phyloP scores from a whole-genome alignment of 2,797 vertebrate genomes.

The Enteromius thamalakanensis region DNA sequence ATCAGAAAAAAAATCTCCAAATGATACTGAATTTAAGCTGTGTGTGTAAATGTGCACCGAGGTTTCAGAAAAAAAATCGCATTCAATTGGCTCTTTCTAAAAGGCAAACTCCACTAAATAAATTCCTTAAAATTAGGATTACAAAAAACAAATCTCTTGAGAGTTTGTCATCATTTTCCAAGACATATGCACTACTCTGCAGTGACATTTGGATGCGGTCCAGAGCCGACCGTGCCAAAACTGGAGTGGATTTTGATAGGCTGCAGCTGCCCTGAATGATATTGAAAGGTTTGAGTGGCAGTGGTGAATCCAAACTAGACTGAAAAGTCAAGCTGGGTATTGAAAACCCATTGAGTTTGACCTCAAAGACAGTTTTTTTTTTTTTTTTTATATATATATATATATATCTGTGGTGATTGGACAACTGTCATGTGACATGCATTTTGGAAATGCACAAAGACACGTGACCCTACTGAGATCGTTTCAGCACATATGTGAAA shows the following conservation, averaged over 20 bases:
- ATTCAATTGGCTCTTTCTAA: not conserved
- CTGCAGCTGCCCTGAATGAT: conserved; percentile 37
- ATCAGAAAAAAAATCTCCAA: not conserved
- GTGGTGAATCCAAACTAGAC: conserved; percentile 7
- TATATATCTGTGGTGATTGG: not conserved
- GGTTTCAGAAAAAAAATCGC: not conserved
- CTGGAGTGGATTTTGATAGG: conserved; percentile 31
- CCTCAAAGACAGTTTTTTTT: not conserved
- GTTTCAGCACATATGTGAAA: not conserved
- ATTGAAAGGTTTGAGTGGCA: conserved; percentile 21
- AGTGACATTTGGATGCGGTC: conserved; percentile 21
- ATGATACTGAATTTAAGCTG: not conserved
- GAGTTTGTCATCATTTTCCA: conserved; percentile 27
- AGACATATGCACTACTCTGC: conserved; percentile 19
- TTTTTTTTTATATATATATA: too few relatives aligned
- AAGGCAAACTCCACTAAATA: not conserved
- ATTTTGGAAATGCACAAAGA: not conserved
- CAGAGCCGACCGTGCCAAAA: not conserved
- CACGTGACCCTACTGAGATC: not conserved
- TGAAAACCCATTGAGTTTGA: conserved; percentile 15
- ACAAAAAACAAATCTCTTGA: not conserved
- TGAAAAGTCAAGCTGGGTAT: conserved; percentile 16
- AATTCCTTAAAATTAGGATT: not conserved
- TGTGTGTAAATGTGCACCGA: not conserved
- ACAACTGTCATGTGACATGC: not conserved